Conservation (phyloP, 2,888 invertebrate species). For the Sarcophaga caerulescens region DNA sequence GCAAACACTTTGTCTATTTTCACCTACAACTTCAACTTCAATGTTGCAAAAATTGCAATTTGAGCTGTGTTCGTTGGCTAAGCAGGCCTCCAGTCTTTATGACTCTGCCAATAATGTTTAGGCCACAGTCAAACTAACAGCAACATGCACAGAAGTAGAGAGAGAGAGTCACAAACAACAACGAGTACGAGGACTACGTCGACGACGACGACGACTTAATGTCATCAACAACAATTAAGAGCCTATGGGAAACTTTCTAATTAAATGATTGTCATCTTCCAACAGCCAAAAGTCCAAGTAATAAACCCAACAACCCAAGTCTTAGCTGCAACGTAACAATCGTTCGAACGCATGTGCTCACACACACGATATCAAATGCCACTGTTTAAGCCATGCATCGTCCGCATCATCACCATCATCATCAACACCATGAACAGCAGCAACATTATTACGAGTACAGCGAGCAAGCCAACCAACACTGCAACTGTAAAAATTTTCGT, state of each 20-base stretch:
- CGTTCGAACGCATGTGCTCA: no score
- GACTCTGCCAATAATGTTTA: constrained; percentile 64
- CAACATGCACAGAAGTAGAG: background rate
- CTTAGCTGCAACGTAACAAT: background rate
- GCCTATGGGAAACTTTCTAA: constrained; percentile 81
- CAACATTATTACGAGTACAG: constrained; percentile 13
- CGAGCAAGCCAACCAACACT: background rate
- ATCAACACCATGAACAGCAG: constrained; percentile 27
- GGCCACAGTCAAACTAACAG: constrained; percentile 59
- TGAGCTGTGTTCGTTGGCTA: background rate
- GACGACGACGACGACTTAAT: constrained; percentile 66
- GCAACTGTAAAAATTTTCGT: background rate
- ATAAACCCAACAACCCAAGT: constrained; percentile 46
- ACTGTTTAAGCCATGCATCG: constrained; percentile 10
- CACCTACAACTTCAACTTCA: constrained; percentile 35
- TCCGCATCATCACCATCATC: constrained; percentile 28
- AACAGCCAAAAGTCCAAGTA: constrained; percentile 68
- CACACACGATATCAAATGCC: constrained; percentile 53
- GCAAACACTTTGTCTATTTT: constrained; percentile 48
- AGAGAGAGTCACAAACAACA: no score
- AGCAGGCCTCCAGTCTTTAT: constrained; percentile 68
- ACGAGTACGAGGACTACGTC: no score
- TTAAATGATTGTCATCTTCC: constrained; percentile 80
- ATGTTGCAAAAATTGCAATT: constrained; percentile 40
- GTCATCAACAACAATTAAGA: constrained; percentile 74